Percentiles rank a stretch among this genome's conserved stretches.
phyloP scores from a whole-genome alignment of 1,140 invertebrate species.

The Drosophila lini region DNA sequence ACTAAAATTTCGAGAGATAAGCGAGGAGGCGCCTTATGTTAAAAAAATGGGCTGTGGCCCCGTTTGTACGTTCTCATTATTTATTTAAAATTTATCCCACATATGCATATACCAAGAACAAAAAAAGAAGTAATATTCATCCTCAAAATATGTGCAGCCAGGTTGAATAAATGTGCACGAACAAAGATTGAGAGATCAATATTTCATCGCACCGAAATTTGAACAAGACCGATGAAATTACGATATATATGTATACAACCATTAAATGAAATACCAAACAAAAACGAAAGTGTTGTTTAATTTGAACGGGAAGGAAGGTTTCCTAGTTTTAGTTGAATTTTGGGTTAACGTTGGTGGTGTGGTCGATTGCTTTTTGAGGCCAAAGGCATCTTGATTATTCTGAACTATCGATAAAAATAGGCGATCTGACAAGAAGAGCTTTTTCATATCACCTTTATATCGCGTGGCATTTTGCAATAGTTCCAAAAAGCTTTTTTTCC shows the following conservation, averaged over 20 bases:
- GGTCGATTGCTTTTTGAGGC: background rate
- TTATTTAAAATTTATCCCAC: slow-evolving; percentile 30
- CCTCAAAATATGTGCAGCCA: slow-evolving; percentile 4
- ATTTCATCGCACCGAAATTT: slow-evolving; percentile 27
- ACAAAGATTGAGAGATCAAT: slow-evolving; percentile 15
- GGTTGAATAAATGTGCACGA: slow-evolving; percentile 4
- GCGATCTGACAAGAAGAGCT: background rate
- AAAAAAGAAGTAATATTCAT: slow-evolving; percentile 24
- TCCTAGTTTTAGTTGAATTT: background rate
- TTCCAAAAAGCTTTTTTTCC: background rate
- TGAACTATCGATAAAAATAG: slow-evolving; percentile 3
- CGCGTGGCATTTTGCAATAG: slow-evolving; percentile 3
- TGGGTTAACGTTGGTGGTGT: no score
- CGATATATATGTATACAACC: slow-evolving; percentile 49
- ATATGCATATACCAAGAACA: slow-evolving; percentile 41
- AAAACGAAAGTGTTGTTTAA: background rate
- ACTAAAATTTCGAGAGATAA: background rate
- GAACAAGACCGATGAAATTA: slow-evolving; percentile 31
- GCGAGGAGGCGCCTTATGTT: slow-evolving; percentile 3
- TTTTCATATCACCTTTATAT: background rate
- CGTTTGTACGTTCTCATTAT: slow-evolving; percentile 38
- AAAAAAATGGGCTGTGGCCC: slow-evolving; percentile 7
- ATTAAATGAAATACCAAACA: slow-evolving; percentile 49
- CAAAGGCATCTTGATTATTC: no score
- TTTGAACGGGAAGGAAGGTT: background rate